A percentile compares a stretch with the other conserved stretches of the same genome.
Evolutionary conservation across 2,797 vertebrate species (phyloP).

Genomic region (Lemur catta): DNA sequence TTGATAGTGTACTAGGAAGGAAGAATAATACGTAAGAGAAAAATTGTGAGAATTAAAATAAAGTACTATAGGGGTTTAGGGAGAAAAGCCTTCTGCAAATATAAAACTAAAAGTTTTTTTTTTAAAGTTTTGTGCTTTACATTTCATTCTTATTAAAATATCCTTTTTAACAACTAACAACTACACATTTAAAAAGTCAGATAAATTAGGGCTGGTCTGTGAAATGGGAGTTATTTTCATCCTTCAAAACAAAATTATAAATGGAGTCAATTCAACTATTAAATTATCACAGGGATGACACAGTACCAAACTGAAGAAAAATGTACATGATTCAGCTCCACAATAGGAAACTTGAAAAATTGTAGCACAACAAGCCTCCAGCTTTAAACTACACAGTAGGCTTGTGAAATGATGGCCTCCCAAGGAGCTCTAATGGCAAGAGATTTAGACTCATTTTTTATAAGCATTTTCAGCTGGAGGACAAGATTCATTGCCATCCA

Average conservation of each 20-base stretch:
- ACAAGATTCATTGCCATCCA: constrained; percentile 45
- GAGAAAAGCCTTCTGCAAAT: background rate
- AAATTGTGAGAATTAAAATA: background rate
- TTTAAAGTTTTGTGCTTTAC: background rate
- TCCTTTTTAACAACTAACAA: background rate
- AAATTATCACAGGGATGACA: background rate
- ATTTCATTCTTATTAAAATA: constrained; percentile 15
- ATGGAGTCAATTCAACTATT: background rate
- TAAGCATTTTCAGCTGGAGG: constrained; percentile 48
- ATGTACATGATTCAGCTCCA: background rate
- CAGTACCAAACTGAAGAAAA: background rate
- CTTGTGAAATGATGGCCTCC: constrained; percentile 10
- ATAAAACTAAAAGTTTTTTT: background rate
- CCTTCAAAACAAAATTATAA: constrained; percentile 6
- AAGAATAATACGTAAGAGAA: background rate
- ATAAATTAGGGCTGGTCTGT: background rate
- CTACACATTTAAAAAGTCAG: background rate
- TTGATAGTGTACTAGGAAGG: background rate
- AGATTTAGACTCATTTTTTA: constrained; percentile 47
- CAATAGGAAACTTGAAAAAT: background rate
- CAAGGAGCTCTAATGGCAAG: background rate
- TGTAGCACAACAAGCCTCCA: background rate
- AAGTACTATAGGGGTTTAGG: background rate
- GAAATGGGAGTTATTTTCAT: background rate
- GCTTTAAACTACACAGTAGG: background rate